Base-by-base conservation (phyloP, 92 coral and sea anemone genomes). In the Porites lobata region DNA sequence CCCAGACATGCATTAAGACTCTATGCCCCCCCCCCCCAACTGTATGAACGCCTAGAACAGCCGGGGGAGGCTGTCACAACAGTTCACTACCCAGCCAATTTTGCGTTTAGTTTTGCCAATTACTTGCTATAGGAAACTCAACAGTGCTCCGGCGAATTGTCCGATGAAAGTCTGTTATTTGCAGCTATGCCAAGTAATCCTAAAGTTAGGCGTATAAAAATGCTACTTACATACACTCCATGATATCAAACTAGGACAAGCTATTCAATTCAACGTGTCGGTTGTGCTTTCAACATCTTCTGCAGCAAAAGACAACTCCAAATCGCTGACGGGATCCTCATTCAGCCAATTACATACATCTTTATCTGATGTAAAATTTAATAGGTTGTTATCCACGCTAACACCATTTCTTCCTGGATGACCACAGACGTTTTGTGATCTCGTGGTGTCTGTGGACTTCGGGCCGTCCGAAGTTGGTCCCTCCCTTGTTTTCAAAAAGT, bases 241-340 rank as follows among this genome's bases (percentile, higher is more conserved):
- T 56, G 13, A 14, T 5, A 56, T 8, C 12, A 56, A 56, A 56
- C 61, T 10, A 9, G 61, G 61, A 56, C 61, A 10, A 56, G 11
- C 61, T 56, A 56, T 56, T 56, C 13, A 56, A 8, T 56, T 10
- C 11, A 56, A 13, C 14, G 12, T 56, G 13, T 56, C 15, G 8
- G 47, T 9, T 51, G 14, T n/a, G 1, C 56, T 75, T 84, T 84
- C 87, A 64, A 50, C 63, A 50, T 84, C 87, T 32, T 84, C 87
- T 3, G 81, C 87, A 84, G 65, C 80, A 65, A 84, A 62, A 9
- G 80, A 62, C 24, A 84, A 22, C 51, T 84, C 87, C 10, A 73
- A 22, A 63, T 84, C 87, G 62, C 87, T 75, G 7, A 61, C 9
- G 3, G 80, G 53, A 13, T 72, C 81, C 11, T 74, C 87, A 3